Evolutionary conservation across 2,888 invertebrate genomes (phyloP), one percentile per base, ranked within the genome.

Genomic region (Ophioninae sp.): DNA sequence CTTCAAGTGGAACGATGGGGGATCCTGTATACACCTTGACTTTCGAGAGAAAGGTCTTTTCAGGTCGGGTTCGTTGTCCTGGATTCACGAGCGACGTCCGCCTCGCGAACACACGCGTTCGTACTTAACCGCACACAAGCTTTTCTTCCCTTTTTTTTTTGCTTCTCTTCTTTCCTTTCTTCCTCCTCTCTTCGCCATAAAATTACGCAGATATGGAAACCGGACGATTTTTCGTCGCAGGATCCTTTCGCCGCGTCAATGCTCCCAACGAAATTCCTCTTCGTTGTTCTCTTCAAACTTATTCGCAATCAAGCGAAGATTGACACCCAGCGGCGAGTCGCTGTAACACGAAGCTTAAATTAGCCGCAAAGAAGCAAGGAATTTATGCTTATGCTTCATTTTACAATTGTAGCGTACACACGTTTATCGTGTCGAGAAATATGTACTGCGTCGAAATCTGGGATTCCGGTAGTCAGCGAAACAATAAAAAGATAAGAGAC

Each of bases 31-130:
- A 84, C 85, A 85, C 79, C 85, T 85, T 86, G 86, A 87, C 85
- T 87, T 85, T 69, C 82, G 69, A 85, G 88, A 87, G 89, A 90
- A 88, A 89, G 89, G 86, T 87, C 87, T 85, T 85, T 85, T 84
- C 84, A 86, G 87, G 86, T 82, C 85, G 85, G 79, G 88, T 88
- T 88, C 88, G 75, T 79, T 86, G 88, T 80, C 88, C 88, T 86
- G 84, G 75, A 85, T 87, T 86, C 79, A 74, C 83, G 79, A 74
- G 73, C 56, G 65, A 75, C 41, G 61, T 41, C 69, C 75, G 73
- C 76, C 58, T 63, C 72, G 75, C 72, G 65, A 61, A 65, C 67
- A 22, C 41, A 56, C 75, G 58, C 69, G 51, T 23, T 44, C 39
- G 68, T 23, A 51, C 30, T 22, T n/a, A 64, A 13, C 22, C 37